A percentile compares a stretch with the other conserved stretches of the same genome.
phyloP scores from a whole-genome alignment of 1,140 invertebrate species.

The Drosophila mojavensis region DNA sequence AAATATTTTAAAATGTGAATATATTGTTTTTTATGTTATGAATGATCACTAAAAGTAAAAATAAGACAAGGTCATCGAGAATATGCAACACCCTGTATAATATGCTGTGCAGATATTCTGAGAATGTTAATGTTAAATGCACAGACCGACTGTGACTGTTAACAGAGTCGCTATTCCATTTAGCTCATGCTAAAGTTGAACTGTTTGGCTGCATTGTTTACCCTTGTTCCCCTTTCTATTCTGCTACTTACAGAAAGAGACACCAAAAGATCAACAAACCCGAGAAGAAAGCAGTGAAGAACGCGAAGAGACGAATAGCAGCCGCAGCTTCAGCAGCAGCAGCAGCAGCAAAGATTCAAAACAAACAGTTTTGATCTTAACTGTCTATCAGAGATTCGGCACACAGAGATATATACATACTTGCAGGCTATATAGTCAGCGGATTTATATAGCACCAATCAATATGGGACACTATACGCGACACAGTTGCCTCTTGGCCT shows the following conservation, averaged over 20 bases:
- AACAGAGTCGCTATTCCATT: slow-evolving; percentile 17
- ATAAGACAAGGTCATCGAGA: neutral
- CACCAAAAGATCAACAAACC: slow-evolving; percentile 45
- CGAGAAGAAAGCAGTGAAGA: slow-evolving; percentile 51
- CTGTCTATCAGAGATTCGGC: slow-evolving; percentile 12
- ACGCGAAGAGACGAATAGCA: slow-evolving; percentile 27
- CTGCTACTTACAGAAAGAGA: slow-evolving; percentile 64
- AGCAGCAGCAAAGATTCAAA: slow-evolving; percentile 37
- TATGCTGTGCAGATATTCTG: neutral
- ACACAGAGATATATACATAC: neutral
- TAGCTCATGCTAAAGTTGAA: slow-evolving; percentile 64
- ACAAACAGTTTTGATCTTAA: slow-evolving; percentile 56
- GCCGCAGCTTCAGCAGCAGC: slow-evolving; percentile 16
- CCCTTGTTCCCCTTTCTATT: slow-evolving; percentile 80
- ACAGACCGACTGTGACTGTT: neutral
- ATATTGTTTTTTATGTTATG: no score
- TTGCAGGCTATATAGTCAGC: slow-evolving; percentile 29
- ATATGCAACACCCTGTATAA: slow-evolving; percentile 9
- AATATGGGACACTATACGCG: slow-evolving; percentile 76
- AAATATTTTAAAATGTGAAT: no score
- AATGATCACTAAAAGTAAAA: no score
- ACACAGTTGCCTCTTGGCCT: slow-evolving; percentile 68
- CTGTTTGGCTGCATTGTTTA: slow-evolving; percentile 66
- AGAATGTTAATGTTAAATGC: neutral
- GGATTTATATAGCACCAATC: slow-evolving; percentile 41